These are phyloP conservation scores for Drosophila fuyamai DNA, from an alignment of 1,140 invertebrate genomes.

Conservation along the genomic window DNA sequence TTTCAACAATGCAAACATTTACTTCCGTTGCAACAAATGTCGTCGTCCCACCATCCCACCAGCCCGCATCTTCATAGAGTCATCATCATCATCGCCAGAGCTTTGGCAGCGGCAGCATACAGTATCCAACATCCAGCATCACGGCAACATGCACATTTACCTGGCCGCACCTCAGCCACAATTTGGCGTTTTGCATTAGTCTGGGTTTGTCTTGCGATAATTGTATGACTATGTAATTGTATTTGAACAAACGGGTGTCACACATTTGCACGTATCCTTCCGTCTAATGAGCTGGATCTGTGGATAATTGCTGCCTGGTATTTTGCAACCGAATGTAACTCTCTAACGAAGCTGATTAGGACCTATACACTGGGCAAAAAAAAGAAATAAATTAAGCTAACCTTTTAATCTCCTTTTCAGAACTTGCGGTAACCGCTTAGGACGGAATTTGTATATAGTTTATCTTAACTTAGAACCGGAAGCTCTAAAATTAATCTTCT, in stretches of 20 bases:
- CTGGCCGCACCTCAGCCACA: slow-evolving; percentile 70
- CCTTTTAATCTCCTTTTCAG: no score
- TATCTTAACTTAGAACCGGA: no score
- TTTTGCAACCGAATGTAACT: slow-evolving; percentile 31
- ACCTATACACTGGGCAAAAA: no score
- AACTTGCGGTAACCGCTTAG: no score
- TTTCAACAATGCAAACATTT: slow-evolving; percentile 84
- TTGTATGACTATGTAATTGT: slow-evolving; percentile 81
- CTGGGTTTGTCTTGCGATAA: slow-evolving; percentile 75
- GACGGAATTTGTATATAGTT: no score
- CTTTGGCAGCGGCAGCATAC: slow-evolving; percentile 14
- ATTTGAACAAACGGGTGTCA: slow-evolving; percentile 57
- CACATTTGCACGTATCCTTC: slow-evolving; percentile 52
- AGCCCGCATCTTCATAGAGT: slow-evolving; percentile 49
- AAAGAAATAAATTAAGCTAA: neutral
- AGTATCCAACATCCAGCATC: slow-evolving; percentile 8
- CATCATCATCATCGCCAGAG: slow-evolving; percentile 46
- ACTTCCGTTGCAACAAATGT: slow-evolving; percentile 83
- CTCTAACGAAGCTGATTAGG: slow-evolving; percentile 37
- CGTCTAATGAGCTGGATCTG: slow-evolving; percentile 62
- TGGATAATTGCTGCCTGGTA: slow-evolving; percentile 53
- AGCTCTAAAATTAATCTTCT: no score
- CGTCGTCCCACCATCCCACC: slow-evolving; percentile 22
- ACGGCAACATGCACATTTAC: slow-evolving; percentile 40
- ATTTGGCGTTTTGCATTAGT: slow-evolving; percentile 77